Evolutionary conservation across 2,888 invertebrate genomes (phyloP), one percentile per base, ranked within the genome.

Genomic region (Prostheceraeus crozeri): DNA sequence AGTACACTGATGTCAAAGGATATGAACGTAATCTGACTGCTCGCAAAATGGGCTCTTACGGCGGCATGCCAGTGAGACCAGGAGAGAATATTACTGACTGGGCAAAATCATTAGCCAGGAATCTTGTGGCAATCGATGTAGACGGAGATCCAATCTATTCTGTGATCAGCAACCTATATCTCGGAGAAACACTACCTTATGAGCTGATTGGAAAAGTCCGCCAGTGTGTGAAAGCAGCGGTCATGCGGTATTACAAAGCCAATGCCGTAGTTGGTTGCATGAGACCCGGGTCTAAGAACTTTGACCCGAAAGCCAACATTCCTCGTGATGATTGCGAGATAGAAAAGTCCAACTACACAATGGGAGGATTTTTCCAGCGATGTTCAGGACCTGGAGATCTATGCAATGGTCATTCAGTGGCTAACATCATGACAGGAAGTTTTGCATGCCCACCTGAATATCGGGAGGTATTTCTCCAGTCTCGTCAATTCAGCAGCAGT

Each of bases 131-230:
- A 0, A 58, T 71, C 33, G 69, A 71, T 61, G 63, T 68, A 31
- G 55, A 64, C 1, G 71, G 71, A 1, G 70, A 71, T 54, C 71
- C 70, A 0, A 51, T 71, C 1, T 66, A 66, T 55, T 68, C 65
- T 62, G 40, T 67, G n/a, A 65, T 71, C 25, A 68, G 64, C 8
- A 57, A 64, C 1, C 55, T 56, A 10, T 63, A 62, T 2, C 65
- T 71, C 1, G 68, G 70, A 0, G 68, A 69, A n/a, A 63, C 64
- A n/a, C n/a, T n/a, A n/a, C n/a, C n/a, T n/a, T n/a, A n/a, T n/a
- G n/a, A n/a, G n/a, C n/a, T n/a, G n/a, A 52, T 68, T 0, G 63
- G 61, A 45, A 60, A 68, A 11, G 59, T 69, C 0, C 62, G 60
- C 16, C 53, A 61, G 3, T 25, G 61, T 16, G 66, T 71, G 4